Percentiles rank a stretch among this genome's conserved stretches.
These are phyloP conservation scores for Anabacerthia variegaticeps DNA, from an alignment of 2,797 vertebrate species.

Conservation along the genomic window DNA sequence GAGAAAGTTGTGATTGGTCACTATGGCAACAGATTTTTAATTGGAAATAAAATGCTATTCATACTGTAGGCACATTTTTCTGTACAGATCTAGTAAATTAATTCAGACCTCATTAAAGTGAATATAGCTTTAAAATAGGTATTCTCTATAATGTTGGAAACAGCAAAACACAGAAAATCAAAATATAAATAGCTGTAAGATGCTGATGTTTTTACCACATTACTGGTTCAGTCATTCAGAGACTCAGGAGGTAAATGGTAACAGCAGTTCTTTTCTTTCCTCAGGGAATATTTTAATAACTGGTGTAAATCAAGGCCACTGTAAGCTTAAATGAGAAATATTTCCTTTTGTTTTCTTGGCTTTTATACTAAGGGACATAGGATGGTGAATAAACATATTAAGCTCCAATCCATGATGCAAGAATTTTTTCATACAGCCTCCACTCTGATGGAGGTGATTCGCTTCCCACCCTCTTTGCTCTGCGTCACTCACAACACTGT, in stretches of 20 bases:
- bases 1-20: conserved; percentile 47
- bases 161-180: background rate
- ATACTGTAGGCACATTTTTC: background rate
- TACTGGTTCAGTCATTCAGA: background rate
- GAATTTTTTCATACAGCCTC: background rate
- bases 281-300: background rate
- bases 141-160: background rate
- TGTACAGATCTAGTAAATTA: background rate
- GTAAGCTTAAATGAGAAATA: background rate
- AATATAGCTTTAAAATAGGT: background rate
- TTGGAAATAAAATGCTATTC: conserved; percentile 45
- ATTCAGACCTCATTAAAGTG: background rate
- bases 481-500: background rate
- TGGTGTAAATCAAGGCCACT: background rate
- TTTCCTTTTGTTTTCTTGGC: conserved; percentile 5
- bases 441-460: background rate
- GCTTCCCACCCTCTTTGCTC: background rate
- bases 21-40: conserved; percentile 62
- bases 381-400: background rate
- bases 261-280: conserved; percentile 11
- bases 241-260: background rate
- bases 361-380: background rate
- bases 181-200: background rate
- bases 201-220: background rate
- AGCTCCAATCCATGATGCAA: fast-evolving